Base-by-base conservation (phyloP, 2,888 invertebrate genomes). In the Euclidia mi region DNA sequence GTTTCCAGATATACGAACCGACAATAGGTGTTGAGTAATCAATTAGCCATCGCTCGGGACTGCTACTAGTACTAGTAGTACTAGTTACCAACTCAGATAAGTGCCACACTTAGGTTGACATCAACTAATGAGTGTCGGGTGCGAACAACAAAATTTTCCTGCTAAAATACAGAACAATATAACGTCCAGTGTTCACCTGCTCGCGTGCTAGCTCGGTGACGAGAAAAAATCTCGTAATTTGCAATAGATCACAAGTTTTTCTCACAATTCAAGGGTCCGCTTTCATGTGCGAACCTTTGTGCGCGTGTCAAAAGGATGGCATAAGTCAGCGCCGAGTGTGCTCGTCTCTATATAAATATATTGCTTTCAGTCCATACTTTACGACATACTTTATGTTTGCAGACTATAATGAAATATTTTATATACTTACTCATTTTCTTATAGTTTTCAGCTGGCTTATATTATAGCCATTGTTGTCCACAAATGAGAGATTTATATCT, bases 391-490 rank as follows among this genome's bases (percentile, higher is more conserved):
- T 74, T 69, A 73, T 56, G 61, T 25, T 31, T 28, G 29, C 1
- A 53, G 62, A 51, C 47, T 38, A 58, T 52, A 61, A 46, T 59
- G 41, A 70, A 67, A 64, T 62, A 51, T 71, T 72, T 65, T 69
- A n/a, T n/a, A n/a, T n/a, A n/a, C n/a, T 59, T 50, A 71, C 68
- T 74, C 68, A 76, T 78, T 82, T 79, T 64, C 71, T 73, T 71
- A 75, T 75, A 71, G 71, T 69, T 72, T 64, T 63, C 32, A 37
- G 48, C 56, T 50, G 35, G 20, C 62, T 42, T 40, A 40, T 59
- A 56, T 46, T 20, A 57, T 29, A 37, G 34, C 42, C 10, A 55
- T 58, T 60, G 45, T 65, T 64, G 69, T 69, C 65, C 48, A 40
- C 45, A 38, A 34, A 56, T 61, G 63, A 53, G 47, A 69, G 67